These are phyloP conservation scores for Mesorhabditis sp. DNA, from an alignment of 2,888 invertebrate genomes.

Conservation along the genomic window DNA sequence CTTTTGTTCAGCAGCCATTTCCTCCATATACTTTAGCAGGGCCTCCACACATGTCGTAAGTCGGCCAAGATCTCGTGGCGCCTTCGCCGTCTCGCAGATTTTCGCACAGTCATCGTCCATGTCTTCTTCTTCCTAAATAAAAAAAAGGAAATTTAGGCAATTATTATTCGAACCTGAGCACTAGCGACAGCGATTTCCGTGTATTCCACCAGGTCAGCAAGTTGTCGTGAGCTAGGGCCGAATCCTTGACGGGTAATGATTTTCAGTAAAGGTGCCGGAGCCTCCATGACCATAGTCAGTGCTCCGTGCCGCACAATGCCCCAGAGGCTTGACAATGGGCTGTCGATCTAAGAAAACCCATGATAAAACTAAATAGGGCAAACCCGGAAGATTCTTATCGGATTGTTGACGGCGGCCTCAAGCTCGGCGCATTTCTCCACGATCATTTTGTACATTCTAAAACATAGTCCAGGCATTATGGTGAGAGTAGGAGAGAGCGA, in stretches of 20 bases:
- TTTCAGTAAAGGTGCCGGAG: not conserved
- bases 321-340: not conserved
- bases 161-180: not conserved
- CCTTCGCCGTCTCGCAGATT: too few species aligned
- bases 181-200: not conserved
- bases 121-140: too few species aligned
- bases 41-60: too few species aligned
- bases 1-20: too few species aligned
- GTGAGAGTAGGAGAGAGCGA: too few species aligned
- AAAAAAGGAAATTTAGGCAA: too few species aligned
- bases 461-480: not conserved
- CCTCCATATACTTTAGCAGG: too few species aligned
- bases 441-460: not conserved
- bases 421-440: not conserved
- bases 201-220: conserved; percentile 1
- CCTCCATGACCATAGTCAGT: not conserved
- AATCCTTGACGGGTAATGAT: not conserved
- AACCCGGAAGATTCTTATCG: conserved; percentile 1
- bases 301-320: not conserved
- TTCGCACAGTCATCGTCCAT: too few species aligned
- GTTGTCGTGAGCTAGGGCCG: not conserved
- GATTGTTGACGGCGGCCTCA: not conserved
- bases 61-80: too few species aligned
- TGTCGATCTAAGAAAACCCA: not conserved
- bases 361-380: not conserved